phyloP scores from a whole-genome alignment of 2,797 vertebrate species.

The Myotis daubentonii region DNA sequence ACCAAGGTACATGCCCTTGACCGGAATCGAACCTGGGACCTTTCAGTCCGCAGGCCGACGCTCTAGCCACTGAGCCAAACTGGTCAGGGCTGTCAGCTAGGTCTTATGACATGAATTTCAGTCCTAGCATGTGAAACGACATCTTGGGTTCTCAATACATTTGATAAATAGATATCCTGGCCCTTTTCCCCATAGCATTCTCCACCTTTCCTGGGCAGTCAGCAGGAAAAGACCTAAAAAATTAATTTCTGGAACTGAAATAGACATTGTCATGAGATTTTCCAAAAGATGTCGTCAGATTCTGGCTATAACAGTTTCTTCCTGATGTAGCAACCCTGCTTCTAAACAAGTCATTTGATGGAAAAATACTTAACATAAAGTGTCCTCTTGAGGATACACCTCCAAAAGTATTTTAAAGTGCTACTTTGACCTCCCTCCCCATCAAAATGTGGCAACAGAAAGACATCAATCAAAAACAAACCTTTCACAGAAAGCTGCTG shows the following conservation, averaged over 20 bases:
- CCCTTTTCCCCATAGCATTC: neutral
- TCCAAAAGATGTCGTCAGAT: neutral
- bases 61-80: too few relatives aligned
- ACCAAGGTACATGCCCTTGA: too few relatives aligned
- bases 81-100: neutral
- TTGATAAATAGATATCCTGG: neutral
- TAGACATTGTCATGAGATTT: conserved; percentile 37
- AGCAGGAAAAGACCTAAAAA: conserved; percentile 36
- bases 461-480: conserved; percentile 43
- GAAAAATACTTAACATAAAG: conserved; percentile 31
- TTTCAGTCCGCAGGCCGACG: too few relatives aligned
- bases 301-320: conserved; percentile 24
- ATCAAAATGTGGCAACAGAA: conserved; percentile 59
- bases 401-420: neutral
- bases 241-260: conserved; percentile 40
- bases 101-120: neutral
- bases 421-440: neutral
- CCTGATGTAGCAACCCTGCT: neutral
- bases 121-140: neutral
- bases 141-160: neutral
- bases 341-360: conserved; percentile 19
- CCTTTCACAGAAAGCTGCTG: conserved; percentile 23
- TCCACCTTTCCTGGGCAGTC: neutral
- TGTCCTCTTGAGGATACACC: conserved; percentile 28
- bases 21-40: too few relatives aligned